Base-by-base conservation (phyloP, 2,888 invertebrate species). In the Cephus pulcher region DNA sequence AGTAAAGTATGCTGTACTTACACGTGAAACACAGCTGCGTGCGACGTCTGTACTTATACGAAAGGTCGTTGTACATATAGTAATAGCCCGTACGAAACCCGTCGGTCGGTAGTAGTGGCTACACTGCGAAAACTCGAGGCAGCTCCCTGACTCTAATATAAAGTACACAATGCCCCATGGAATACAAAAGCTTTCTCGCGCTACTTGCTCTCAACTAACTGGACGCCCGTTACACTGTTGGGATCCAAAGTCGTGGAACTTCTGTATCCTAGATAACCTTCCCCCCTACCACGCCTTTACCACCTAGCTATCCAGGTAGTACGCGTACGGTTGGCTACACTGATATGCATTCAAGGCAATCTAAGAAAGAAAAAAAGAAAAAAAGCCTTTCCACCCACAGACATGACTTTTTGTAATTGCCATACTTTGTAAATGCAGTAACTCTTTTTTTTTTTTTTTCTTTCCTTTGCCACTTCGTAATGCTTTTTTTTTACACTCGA, bases 101-200 rank as follows among this genome's bases (percentile, higher is more conserved):
- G 6, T 15, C 1, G 2, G 2, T 6, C 23, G 23, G 56, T 56
- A 23, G 23, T 9, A 23, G 56, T 56, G 56, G 56, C 56, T 56
- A 56, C 56, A 56, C 56, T 56, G 56, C 9, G 23, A 56, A 56
- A 56, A 23, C 56, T 56, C 56, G 56, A 56, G 56, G 56, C 56
- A 9, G 56, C 56, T 56, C 6, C 56, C 56, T 23, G 76, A 76
- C 81, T 81, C 79, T 81, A 80, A 81, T 80, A 81, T 78, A 81
- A 81, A 81, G 81, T 81, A 81, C 81, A 81, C 81, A 81, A 81
- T 81, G 81, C 80, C 80, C 79, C 79, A 79, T 80, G 81, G 81
- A 81, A 80, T 81, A 81, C 81, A 81, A 81, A 81, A 81, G 81
- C 81, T 75, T 56, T 75, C 78, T 81, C 77, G 79, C 79, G 79